A percentile compares a stretch with the other conserved stretches of the same genome.
These are phyloP conservation scores for Drosophila nr. fundita DNA, from an alignment of 2,888 invertebrate genomes.

Conservation along the genomic window DNA sequence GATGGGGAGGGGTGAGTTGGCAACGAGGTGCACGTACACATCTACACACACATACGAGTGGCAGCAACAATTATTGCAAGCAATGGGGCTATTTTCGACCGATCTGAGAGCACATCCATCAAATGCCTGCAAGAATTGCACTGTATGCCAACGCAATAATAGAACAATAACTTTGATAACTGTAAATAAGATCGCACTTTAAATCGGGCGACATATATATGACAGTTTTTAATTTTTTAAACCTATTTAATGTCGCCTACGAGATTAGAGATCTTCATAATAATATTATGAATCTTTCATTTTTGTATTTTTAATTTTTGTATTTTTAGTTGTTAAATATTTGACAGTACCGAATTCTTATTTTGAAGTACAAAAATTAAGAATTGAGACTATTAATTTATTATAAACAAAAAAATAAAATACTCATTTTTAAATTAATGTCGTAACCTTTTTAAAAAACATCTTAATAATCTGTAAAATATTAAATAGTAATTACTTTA, in stretches of 20 bases:
- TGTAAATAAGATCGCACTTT: too few relatives aligned
- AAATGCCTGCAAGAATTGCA: constrained; percentile 44
- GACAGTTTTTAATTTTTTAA: neutral
- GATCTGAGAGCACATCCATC: constrained; percentile 39
- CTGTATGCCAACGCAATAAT: constrained; percentile 37
- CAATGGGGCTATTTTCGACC: constrained; percentile 74
- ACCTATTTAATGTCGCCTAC: neutral
- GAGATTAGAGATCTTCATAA: neutral
- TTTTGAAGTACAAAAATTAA: neutral
- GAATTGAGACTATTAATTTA: neutral
- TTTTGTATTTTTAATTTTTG: neutral
- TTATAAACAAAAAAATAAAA: neutral
- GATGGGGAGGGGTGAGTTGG: neutral
- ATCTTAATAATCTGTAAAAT: rapidly evolving
- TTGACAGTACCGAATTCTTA: rapidly evolving
- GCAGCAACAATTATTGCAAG: constrained; percentile 80
- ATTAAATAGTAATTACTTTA: neutral
- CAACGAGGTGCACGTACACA: constrained; percentile 21
- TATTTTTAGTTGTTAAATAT: neutral
- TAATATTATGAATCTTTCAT: neutral
- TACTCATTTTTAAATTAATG: neutral
- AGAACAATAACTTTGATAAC: neutral
- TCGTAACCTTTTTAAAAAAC: neutral
- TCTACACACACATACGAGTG: constrained; percentile 33
- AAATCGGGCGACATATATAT: neutral